Evolutionary conservation across 2,113 vertebrate species (phyloP).

Genomic region (western clawed frog (Xenopus tropicalis)): DNA sequence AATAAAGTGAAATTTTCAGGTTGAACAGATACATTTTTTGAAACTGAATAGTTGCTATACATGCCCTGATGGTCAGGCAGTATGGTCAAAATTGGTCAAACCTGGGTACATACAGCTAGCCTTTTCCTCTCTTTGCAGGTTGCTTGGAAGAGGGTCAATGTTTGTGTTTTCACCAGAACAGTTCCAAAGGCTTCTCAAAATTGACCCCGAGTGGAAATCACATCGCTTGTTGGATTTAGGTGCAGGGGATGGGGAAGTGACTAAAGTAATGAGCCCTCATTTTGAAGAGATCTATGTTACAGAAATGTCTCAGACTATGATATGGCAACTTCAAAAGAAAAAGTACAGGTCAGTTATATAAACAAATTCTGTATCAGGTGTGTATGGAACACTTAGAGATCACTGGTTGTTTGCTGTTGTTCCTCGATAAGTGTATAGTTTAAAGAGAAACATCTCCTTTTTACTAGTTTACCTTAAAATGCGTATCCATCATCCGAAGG

Average conservation of each 20-base stretch:
- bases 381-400: no score
- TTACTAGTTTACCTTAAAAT: no score
- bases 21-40: no score
- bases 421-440: no score
- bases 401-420: no score
- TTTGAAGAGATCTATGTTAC: slow-evolving; percentile 92
- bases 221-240: slow-evolving; percentile 88
- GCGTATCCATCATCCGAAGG: no score
- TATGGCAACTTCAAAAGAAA: slow-evolving; percentile 93
- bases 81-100: no score
- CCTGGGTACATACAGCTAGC: no score
- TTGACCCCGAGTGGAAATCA: slow-evolving; percentile 84
- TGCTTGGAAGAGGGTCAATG: slow-evolving; percentile 94
- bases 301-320: slow-evolving; percentile 92
- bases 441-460: no score
- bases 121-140: slow-evolving; percentile 58
- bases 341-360: slow-evolving; percentile 77
- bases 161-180: slow-evolving; percentile 94
- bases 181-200: slow-evolving; percentile 82
- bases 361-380: background rate
- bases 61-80: no score
- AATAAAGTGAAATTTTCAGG: no score
- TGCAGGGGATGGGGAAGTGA: slow-evolving; percentile 94
- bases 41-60: no score
- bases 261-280: slow-evolving; percentile 87